These are phyloP conservation scores for Dicyrtomina minuta DNA, from an alignment of 2,888 invertebrate genomes.

Conservation along the genomic window DNA sequence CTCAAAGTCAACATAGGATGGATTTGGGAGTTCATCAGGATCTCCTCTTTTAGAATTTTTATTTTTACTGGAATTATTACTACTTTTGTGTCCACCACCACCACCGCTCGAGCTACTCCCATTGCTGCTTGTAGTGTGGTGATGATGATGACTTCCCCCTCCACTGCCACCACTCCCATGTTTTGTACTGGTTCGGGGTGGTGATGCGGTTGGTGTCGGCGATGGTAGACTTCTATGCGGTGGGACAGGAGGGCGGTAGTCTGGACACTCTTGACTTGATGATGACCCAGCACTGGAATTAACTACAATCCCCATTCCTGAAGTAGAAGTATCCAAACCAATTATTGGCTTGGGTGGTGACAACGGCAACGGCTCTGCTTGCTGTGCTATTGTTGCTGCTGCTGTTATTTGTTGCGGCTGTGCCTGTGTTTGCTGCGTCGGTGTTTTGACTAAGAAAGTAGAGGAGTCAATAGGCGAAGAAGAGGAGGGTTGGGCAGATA, in stretches of 20 bases:
- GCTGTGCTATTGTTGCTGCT: constrained; percentile 39
- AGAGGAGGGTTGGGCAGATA: constrained; percentile 49
- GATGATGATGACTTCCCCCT: no score
- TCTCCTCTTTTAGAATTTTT: constrained; percentile 37
- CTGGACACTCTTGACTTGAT: constrained; percentile 59
- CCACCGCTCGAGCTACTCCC: constrained; percentile 17
- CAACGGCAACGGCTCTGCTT: constrained; percentile 14
- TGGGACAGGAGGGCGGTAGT: constrained; percentile 84
- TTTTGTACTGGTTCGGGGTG: constrained; percentile 58
- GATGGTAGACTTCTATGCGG: constrained; percentile 69
- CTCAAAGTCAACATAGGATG: constrained; percentile 51
- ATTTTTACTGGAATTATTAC: constrained; percentile 40
- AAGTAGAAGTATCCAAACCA: constrained; percentile 5
- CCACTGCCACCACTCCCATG: constrained; percentile 28
- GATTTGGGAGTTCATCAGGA: constrained; percentile 51
- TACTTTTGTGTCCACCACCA: constrained; percentile 39
- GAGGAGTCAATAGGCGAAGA: constrained; percentile 48
- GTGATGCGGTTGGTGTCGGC: constrained; percentile 55
- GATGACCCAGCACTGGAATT: constrained; percentile 54
- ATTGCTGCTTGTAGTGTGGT: constrained; percentile 15
- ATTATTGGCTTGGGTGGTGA: no score
- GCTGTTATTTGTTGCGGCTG: constrained; percentile 35
- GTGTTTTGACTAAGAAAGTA: constrained; percentile 51
- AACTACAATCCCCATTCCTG: background rate
- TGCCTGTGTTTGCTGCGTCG: background rate